These are phyloP conservation scores for Enteromius unitaeniatus DNA, from an alignment of 2,797 vertebrate species.

Conservation along the genomic window DNA sequence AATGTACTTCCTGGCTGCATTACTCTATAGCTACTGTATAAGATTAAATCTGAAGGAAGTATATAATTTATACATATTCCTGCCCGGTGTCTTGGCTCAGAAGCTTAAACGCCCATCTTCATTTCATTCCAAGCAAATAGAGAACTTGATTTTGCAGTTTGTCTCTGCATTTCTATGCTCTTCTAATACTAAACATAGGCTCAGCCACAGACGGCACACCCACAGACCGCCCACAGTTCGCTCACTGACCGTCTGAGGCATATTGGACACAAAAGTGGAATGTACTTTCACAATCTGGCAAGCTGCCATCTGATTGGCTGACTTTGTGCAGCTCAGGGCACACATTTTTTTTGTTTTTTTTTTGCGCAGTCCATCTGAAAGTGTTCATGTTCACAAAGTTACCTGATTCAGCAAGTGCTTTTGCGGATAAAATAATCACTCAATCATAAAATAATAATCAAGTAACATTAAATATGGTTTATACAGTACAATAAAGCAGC, in stretches of 20 bases:
- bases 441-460: no score
- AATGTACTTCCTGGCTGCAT: slow-evolving; percentile 3
- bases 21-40: not conserved
- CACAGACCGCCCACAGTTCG: slow-evolving; percentile 1
- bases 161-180: not conserved
- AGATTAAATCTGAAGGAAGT: not conserved
- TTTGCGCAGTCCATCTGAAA: not conserved
- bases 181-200: slow-evolving; percentile 12
- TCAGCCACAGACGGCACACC: slow-evolving; percentile 6
- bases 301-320: slow-evolving; percentile 19
- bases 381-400: not conserved
- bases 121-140: not conserved
- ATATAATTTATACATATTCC: slow-evolving; percentile 6
- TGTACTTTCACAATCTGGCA: slow-evolving; percentile 12
- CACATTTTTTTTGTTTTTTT: not conserved
- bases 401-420: not conserved
- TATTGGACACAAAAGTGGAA: slow-evolving; percentile 10
- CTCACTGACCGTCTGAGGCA: not conserved
- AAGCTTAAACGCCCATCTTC: not conserved
- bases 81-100: slow-evolving; percentile 7
- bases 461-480: no score
- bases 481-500: not conserved
- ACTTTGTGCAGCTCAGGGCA: not conserved
- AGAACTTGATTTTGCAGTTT: not conserved
- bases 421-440: not conserved